These are phyloP conservation scores for Ostrea denselamellosa DNA, from an alignment of 1,140 invertebrate genomes.

Conservation along the genomic window DNA sequence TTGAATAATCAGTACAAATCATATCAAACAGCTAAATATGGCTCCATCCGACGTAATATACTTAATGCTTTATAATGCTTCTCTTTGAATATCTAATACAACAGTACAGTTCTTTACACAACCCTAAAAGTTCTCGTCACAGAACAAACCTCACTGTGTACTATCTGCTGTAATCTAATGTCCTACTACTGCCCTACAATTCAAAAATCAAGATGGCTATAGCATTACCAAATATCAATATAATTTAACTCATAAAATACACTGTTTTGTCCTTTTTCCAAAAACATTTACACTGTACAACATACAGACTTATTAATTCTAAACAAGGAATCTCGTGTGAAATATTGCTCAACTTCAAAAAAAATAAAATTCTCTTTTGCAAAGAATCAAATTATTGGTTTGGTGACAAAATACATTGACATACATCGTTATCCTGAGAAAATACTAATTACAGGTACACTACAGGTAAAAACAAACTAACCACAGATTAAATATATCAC, in stretches of 20 bases:
- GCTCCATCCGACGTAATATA: background rate
- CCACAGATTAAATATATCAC: conserved; percentile 33
- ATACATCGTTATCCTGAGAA: conserved; percentile 3
- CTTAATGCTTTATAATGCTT: background rate
- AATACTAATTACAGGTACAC: conserved; percentile 11
- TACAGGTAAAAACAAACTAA: conserved; percentile 18
- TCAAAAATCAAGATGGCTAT: background rate
- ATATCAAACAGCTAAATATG: background rate
- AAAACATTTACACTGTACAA: background rate
- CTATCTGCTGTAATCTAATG: background rate
- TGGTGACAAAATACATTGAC: background rate
- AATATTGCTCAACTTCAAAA: background rate
- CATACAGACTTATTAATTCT: background rate
- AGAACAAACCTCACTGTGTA: background rate
- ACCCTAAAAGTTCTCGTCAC: background rate
- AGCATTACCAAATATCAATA: background rate
- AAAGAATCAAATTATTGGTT: conserved; percentile 4
- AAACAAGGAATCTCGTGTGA: background rate
- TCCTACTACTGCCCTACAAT: background rate
- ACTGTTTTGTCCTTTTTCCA: background rate
- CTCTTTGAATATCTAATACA: background rate
- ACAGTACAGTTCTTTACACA: background rate
- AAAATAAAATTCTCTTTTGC: background rate
- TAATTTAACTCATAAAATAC: background rate
- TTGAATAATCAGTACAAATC: too few species aligned